A percentile compares a stretch with the other conserved stretches of the same genome.
phyloP scores from a whole-genome alignment of 2,797 vertebrate genomes.

The Rhynchotus rufescens region DNA sequence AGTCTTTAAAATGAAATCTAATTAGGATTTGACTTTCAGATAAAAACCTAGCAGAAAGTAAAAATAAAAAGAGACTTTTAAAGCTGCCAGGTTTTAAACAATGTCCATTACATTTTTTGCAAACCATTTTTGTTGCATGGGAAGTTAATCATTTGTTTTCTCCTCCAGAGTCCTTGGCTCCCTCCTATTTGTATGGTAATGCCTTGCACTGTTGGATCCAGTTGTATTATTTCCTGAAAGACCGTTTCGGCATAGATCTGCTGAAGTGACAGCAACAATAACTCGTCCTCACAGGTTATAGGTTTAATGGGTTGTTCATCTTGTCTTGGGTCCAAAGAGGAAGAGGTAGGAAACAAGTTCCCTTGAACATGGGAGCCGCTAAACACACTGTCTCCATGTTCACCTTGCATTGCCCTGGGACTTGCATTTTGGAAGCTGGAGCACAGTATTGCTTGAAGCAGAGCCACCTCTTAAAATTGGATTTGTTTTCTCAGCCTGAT shows the following conservation, averaged over 20 bases:
- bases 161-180: neutral
- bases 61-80: neutral
- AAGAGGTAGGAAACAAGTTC: neutral
- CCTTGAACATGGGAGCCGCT: neutral
- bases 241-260: neutral
- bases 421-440: neutral
- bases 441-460: neutral
- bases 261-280: neutral
- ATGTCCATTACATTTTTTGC: neutral
- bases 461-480: neutral
- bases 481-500: neutral
- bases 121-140: neutral
- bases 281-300: neutral
- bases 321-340: neutral
- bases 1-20: neutral
- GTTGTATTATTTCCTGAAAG: neutral
- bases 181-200: neutral
- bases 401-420: neutral
- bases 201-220: neutral
- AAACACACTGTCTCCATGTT: neutral
- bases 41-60: neutral
- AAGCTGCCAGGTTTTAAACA: neutral
- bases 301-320: neutral
- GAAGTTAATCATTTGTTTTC: neutral
- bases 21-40: neutral